These are phyloP conservation scores for Litoditis marina DNA, from an alignment of 2,888 invertebrate species.

Conservation along the genomic window DNA sequence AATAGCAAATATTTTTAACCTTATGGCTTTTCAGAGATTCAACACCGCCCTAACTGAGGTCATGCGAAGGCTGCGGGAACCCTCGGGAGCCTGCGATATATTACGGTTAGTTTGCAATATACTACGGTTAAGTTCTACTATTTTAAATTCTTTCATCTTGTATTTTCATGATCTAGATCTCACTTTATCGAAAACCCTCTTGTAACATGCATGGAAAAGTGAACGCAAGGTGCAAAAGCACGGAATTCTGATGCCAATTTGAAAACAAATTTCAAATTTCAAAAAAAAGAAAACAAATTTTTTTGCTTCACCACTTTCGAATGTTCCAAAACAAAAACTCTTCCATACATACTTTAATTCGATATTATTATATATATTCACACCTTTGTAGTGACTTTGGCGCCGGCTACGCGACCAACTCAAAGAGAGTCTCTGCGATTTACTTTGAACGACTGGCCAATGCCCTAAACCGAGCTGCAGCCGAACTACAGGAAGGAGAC, in stretches of 20 bases:
- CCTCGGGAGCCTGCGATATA: slow-evolving; percentile 37
- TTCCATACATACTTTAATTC: too few relatives aligned
- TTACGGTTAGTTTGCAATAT: slow-evolving; percentile 20
- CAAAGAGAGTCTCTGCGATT: slow-evolving; percentile 42
- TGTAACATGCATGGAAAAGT: neutral
- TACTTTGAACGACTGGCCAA: slow-evolving; percentile 47
- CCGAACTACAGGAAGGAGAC: slow-evolving; percentile 44
- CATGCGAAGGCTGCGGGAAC: slow-evolving; percentile 40
- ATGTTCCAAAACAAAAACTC: too few relatives aligned
- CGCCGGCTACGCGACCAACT: slow-evolving; percentile 33
- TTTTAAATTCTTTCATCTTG: too few relatives aligned
- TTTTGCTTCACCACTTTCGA: too few relatives aligned
- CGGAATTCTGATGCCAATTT: too few relatives aligned
- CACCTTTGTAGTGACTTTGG: slow-evolving; percentile 32
- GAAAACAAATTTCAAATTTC: neutral
- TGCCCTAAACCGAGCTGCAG: slow-evolving; percentile 41
- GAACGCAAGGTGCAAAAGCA: neutral
- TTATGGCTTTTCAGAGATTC: slow-evolving; percentile 37
- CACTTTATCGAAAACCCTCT: neutral
- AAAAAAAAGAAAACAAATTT: too few relatives aligned
- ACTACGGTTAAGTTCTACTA: too few relatives aligned
- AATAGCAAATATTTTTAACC: too few relatives aligned
- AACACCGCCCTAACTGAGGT: slow-evolving; percentile 38
- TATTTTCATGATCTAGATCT: too few relatives aligned
- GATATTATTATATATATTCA: too few relatives aligned